Conservation (phyloP, 2,113 vertebrate species). For the Rostratula benghalensis region DNA sequence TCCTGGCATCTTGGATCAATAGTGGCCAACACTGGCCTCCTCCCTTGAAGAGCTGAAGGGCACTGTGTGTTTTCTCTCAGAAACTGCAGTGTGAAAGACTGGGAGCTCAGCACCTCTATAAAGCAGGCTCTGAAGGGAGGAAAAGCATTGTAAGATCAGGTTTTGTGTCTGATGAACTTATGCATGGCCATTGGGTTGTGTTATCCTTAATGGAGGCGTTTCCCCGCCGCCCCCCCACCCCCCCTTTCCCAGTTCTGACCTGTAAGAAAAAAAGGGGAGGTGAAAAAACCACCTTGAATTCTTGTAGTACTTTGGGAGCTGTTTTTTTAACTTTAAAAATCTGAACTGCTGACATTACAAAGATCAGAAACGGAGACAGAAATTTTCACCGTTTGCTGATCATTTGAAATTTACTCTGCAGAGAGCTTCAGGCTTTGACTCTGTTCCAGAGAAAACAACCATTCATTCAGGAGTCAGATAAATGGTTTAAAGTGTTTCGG, state of each 20-base stretch:
- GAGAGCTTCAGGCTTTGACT: slow-evolving; percentile 16
- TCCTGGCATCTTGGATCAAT: not conserved
- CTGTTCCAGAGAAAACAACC: slow-evolving; percentile 5
- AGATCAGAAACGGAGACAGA: slow-evolving; percentile 10
- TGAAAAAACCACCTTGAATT: not conserved
- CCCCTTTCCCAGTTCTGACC: not conserved
- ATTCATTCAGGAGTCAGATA: slow-evolving; percentile 32
- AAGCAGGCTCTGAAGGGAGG: not conserved
- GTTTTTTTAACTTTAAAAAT: not conserved
- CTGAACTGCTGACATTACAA: slow-evolving; percentile 8
- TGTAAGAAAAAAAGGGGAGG: not conserved
- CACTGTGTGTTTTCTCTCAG: not conserved
- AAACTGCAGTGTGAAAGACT: not conserved
- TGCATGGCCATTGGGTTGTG: not conserved
- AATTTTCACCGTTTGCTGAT: slow-evolving; percentile 11
- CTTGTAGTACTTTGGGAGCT: not conserved
- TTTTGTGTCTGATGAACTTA: not conserved
- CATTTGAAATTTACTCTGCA: slow-evolving; percentile 23
- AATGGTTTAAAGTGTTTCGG: slow-evolving; percentile 24
- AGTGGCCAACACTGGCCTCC: not conserved
- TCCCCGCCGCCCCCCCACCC: not conserved
- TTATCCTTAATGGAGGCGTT: not conserved
- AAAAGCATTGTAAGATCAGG: not conserved
- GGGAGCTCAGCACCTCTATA: not conserved
- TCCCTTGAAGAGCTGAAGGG: not conserved